Evolutionary conservation across 2,888 invertebrate genomes (phyloP).

Genomic region (Drosophila mulleri): DNA sequence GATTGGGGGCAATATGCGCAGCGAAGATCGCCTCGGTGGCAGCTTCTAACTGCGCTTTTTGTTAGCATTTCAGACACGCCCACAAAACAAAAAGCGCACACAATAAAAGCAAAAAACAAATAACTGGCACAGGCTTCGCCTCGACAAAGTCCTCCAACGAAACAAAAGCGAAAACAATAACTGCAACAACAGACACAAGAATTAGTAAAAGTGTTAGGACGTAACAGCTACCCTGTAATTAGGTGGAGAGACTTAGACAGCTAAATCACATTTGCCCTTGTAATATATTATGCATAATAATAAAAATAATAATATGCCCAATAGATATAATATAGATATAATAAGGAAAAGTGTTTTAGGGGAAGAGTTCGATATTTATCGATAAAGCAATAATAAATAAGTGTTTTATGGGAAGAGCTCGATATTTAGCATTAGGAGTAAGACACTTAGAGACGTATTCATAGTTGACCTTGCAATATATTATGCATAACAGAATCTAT

Average conservation of each 20-base stretch:
- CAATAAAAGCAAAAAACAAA: not conserved
- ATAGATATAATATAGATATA: too few relatives aligned
- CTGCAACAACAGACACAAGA: not conserved
- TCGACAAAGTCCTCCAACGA: conserved; percentile 54
- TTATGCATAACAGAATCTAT: too few relatives aligned
- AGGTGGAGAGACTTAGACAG: not conserved
- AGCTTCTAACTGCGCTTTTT: conserved; percentile 63
- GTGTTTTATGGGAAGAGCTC: too few relatives aligned
- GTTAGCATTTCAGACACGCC: conserved; percentile 71
- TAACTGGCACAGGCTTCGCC: conserved; percentile 40
- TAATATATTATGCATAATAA: too few relatives aligned
- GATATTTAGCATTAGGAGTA: too few relatives aligned
- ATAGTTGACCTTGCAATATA: too few relatives aligned
- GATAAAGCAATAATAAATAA: too few relatives aligned
- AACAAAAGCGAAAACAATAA: conserved; percentile 24
- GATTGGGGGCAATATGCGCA: conserved; percentile 66
- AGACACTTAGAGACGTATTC: too few relatives aligned
- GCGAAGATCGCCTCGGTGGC: conserved; percentile 40
- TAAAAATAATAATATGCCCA: too few relatives aligned
- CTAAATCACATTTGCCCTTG: not conserved
- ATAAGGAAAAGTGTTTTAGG: too few relatives aligned
- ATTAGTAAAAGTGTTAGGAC: not conserved
- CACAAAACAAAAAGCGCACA: conserved; percentile 31
- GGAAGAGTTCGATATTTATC: too few relatives aligned
- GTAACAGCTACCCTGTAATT: conserved; percentile 3